Percentiles rank a stretch among this genome's conserved stretches.
phyloP scores from a whole-genome alignment of 2,797 vertebrate genomes.

The Saxicola maurus region DNA sequence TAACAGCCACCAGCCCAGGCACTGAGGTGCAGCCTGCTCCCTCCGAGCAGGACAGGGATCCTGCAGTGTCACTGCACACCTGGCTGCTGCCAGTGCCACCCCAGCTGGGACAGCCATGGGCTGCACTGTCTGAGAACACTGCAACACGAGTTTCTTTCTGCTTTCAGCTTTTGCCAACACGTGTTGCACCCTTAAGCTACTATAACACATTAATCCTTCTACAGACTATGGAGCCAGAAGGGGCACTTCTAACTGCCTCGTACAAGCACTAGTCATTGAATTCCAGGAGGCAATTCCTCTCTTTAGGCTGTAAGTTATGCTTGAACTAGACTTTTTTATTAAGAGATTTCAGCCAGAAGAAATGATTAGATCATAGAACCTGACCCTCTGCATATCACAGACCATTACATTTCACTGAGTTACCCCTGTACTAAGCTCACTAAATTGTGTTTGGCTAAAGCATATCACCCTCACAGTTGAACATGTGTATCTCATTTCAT shows the following conservation, averaged over 20 bases:
- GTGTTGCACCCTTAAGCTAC: slow-evolving; percentile 23
- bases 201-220: slow-evolving; percentile 10
- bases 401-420: slow-evolving; percentile 9
- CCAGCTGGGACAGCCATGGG: neutral
- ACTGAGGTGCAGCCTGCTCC: neutral
- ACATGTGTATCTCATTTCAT: slow-evolving; percentile 54
- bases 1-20: neutral
- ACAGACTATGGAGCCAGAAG: slow-evolving; percentile 28
- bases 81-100: neutral
- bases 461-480: slow-evolving; percentile 21
- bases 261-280: neutral
- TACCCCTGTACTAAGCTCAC: slow-evolving; percentile 26
- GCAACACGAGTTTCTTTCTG: neutral
- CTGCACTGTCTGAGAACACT: neutral
- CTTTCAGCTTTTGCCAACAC: neutral
- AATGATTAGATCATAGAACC: slow-evolving; percentile 51
- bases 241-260: slow-evolving; percentile 17
- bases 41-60: accelerated
- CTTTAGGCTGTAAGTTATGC: slow-evolving; percentile 27
- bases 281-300: slow-evolving; percentile 25
- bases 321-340: slow-evolving; percentile 37
- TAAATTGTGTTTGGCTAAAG: slow-evolving; percentile 48
- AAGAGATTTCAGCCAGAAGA: slow-evolving; percentile 51
- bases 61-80: neutral
- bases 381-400: slow-evolving; percentile 45